phyloP scores from a whole-genome alignment of 2,113 vertebrate genomes.

The Parotia lawesii region DNA sequence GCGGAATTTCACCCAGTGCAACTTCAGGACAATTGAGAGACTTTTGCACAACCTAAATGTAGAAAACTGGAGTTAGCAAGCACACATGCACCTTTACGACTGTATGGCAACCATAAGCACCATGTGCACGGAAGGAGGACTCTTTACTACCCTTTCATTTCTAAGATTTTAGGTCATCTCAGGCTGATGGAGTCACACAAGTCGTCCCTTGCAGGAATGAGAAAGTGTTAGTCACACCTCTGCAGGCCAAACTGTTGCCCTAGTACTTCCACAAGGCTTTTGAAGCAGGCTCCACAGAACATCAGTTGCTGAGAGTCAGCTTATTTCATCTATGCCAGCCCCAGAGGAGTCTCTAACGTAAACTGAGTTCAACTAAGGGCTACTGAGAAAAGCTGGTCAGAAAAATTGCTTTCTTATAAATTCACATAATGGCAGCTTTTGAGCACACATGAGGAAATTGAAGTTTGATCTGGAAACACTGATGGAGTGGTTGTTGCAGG shows the following conservation, averaged over 20 bases:
- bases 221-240: conserved; percentile 2
- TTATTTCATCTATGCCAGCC: neutral
- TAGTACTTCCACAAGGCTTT: neutral
- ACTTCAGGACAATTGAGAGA: neutral
- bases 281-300: neutral
- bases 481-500: neutral
- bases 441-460: neutral
- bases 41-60: neutral
- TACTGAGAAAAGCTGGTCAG: neutral
- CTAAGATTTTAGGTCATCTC: neutral
- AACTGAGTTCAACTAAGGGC: neutral
- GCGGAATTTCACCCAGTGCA: neutral
- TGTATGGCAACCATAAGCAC: neutral
- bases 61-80: neutral
- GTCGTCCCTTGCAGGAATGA: neutral
- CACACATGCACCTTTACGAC: fast-evolving
- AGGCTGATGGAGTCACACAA: neutral
- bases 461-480: neutral
- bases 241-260: neutral
- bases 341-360: neutral
- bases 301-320: neutral
- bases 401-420: conserved; percentile 1
- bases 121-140: fast-evolving
- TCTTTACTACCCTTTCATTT: neutral
- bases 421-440: neutral